Evolutionary conservation across 2,113 vertebrate species (phyloP), one percentile per base, ranked within the genome.

Genomic region (Noturus placidus): DNA sequence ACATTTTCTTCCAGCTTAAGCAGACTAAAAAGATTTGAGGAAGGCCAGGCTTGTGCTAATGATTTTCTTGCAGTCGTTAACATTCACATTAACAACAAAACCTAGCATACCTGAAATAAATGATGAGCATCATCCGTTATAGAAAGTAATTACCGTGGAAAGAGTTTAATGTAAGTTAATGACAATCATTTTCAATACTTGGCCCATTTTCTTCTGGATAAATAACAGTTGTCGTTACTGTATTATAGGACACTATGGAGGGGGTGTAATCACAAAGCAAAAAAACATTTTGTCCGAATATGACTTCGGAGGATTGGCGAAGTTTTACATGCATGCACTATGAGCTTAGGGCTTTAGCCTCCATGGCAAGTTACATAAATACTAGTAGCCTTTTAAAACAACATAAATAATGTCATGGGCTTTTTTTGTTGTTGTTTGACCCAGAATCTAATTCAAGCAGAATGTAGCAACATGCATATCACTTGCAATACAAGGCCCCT

Each of bases 391-490:
- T 38, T 42, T 65, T 82, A 46, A 61, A 59, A 82, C 20, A 6
- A 63, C 33, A 35, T 46, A 35, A 22, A 61, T 25, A 27, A 59
- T 35, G 56, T 81, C 56, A 61, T 4, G 56, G 56, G 38, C 11
- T 38, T 46, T 35, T 57, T 35, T 63, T 3, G 14, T 82, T 4
- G n/a, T 81, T 74, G 54, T 84, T 90, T 88, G 89, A 80, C 77
- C 76, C 33, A 35, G 65, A 82, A 84, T 91, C 85, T 77, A 86
- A 89, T 87, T 63, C 83, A 84, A 90, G 89, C 82, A 86, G 63
- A 87, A 88, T 89, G 81, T 83, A 84, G 89, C 89, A 92, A 81
- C 87, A 77, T 35, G 80, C 72, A 33, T 42, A 82, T 67, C 83
- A 83, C 63, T 65, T 56, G 63, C 89, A 90, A 91, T 42, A 76